A percentile compares a stretch with the other conserved stretches of the same genome.
These are phyloP conservation scores for Cephonodes hylas DNA, from an alignment of 2,888 invertebrate species.

Conservation along the genomic window DNA sequence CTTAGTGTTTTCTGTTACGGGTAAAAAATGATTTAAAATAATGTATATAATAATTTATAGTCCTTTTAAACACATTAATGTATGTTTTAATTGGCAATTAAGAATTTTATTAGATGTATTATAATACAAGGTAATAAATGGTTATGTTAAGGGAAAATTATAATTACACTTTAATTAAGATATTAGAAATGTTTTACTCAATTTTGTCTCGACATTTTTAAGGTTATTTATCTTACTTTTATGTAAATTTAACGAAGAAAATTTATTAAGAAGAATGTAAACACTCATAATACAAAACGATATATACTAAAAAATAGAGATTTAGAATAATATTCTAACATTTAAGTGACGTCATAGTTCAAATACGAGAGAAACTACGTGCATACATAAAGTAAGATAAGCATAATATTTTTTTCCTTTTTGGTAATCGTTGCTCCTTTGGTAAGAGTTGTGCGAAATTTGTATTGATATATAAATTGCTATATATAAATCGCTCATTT, in stretches of 20 bases:
- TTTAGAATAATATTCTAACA: no score
- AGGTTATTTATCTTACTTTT: not conserved
- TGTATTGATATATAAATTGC: no score
- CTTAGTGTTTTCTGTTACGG: not conserved
- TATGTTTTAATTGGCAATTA: not conserved
- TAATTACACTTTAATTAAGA: not conserved
- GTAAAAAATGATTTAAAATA: not conserved
- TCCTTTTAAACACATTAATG: not conserved
- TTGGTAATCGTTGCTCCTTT: no score
- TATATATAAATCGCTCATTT: no score
- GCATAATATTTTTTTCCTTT: no score
- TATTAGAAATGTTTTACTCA: not conserved
- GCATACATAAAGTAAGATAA: no score
- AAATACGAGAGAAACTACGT: no score
- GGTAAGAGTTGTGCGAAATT: no score
- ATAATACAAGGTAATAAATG: not conserved
- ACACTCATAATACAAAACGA: no score
- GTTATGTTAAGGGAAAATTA: not conserved
- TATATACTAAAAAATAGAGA: no score
- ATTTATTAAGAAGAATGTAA: not conserved
- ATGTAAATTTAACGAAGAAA: not conserved
- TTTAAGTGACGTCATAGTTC: no score
- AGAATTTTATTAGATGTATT: not conserved
- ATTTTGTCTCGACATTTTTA: not conserved
- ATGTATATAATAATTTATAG: not conserved